phyloP scores from a whole-genome alignment of 1,140 invertebrate genomes.

The Hyphantria cunea region DNA sequence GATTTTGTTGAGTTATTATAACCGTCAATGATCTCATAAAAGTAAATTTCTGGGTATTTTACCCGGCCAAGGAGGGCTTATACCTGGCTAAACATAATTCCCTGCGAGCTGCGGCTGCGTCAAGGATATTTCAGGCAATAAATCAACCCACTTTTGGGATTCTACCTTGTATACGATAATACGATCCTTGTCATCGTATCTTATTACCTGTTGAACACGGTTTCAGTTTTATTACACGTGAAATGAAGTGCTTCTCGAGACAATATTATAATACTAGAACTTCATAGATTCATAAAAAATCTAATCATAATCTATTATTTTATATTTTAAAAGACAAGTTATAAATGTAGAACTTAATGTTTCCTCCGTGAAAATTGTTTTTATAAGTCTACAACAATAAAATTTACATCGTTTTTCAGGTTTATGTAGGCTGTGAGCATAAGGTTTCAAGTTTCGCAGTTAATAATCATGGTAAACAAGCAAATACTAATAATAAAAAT shows the following conservation, averaged over 20 bases:
- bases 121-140: constrained; percentile 44
- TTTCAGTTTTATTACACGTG: constrained; percentile 35
- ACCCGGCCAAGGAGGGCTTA: constrained; percentile 7
- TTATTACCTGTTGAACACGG: constrained; percentile 54
- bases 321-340: no score
- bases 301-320: no score
- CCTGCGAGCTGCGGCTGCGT: constrained; percentile 22
- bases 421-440: no score
- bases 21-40: constrained; percentile 11
- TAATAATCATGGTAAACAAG: no score
- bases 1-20: constrained; percentile 7
- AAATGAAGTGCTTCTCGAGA: constrained; percentile 23
- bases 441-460: no score
- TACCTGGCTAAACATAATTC: constrained; percentile 24
- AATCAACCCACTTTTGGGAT: constrained; percentile 49
- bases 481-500: no score
- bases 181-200: constrained; percentile 49
- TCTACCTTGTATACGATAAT: constrained; percentile 44
- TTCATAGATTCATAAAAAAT: no score
- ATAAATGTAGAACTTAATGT: no score
- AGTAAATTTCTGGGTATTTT: constrained; percentile 7
- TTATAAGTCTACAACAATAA: no score
- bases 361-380: no score
- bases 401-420: no score
- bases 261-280: not conserved